These are phyloP conservation scores for Cephus cinctus DNA, from an alignment of 1,140 invertebrate genomes.

Conservation along the genomic window DNA sequence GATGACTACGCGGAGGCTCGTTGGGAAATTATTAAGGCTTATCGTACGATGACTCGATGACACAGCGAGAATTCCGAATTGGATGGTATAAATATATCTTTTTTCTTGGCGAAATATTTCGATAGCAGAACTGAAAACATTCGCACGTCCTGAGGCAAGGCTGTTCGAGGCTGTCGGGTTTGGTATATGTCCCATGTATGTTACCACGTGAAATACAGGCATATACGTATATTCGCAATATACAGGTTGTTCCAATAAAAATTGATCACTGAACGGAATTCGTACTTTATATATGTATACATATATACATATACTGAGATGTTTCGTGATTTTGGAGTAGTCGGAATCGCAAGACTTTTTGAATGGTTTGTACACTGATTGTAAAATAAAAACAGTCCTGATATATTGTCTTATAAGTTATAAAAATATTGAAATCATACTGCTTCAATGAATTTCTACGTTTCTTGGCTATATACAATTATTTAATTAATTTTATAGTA, in stretches of 20 bases:
- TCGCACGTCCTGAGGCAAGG: conserved; percentile 10
- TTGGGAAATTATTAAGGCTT: no score
- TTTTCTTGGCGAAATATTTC: not conserved
- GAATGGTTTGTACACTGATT: no score
- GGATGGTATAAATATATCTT: conserved; percentile 11
- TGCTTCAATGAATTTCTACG: not conserved
- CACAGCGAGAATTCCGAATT: conserved; percentile 10
- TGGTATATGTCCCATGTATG: not conserved
- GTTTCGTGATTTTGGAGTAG: conserved; percentile 12
- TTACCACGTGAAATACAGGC: conserved; percentile 6
- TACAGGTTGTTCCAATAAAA: conserved; percentile 4
- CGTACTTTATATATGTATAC: not conserved
- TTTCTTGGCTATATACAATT: not conserved
- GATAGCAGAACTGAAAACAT: not conserved
- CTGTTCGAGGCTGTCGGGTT: conserved; percentile 9
- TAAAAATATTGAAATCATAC: no score
- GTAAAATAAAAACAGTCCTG: no score
- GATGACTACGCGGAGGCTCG: no score
- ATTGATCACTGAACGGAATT: not conserved
- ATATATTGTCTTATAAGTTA: no score
- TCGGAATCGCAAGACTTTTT: no score
- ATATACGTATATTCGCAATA: conserved; percentile 2
- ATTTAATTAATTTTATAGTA: not conserved
- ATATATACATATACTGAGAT: conserved; percentile 8
- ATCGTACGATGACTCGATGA: conserved; percentile 15